Evolutionary conservation across 1,140 invertebrate species (phyloP).

Genomic region (Drosophila biarmipes): DNA sequence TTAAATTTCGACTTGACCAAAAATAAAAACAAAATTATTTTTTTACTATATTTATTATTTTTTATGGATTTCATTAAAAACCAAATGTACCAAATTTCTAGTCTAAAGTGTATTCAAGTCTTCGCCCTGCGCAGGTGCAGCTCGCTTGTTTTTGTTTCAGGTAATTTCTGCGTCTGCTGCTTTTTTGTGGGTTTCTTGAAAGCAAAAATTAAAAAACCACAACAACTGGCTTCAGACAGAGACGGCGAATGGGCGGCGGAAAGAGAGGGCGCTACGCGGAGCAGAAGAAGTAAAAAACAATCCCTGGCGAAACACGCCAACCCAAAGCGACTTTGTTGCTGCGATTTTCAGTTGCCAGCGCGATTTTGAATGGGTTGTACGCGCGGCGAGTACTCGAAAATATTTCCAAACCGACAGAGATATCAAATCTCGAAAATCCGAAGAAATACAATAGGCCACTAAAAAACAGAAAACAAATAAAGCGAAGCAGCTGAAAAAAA

Average conservation of each 20-base stretch:
- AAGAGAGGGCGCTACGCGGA: constrained; percentile 28
- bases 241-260: constrained; percentile 20
- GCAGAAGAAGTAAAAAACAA: constrained; percentile 48
- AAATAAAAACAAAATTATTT: too few species aligned
- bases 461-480: not conserved
- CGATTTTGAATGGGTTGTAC: constrained; percentile 81
- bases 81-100: too few species aligned
- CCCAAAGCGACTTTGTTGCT: constrained; percentile 80
- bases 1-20: too few species aligned
- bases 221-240: constrained; percentile 23
- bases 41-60: too few species aligned
- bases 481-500: not conserved
- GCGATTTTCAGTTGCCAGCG: constrained; percentile 79
- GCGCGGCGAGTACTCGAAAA: constrained; percentile 58
- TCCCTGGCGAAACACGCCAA: constrained; percentile 79
- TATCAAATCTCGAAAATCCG: constrained; percentile 1
- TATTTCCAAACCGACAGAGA: constrained; percentile 7
- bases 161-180: constrained; percentile 60
- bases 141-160: constrained; percentile 55
- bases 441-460: not conserved
- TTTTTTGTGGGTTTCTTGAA: constrained; percentile 71
- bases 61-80: too few species aligned
- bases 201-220: constrained; percentile 72
- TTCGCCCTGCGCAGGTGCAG: not conserved
- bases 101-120: not conserved